These are phyloP conservation scores for Synchiropus splendidus DNA, from an alignment of 2,113 vertebrate species.

Conservation along the genomic window DNA sequence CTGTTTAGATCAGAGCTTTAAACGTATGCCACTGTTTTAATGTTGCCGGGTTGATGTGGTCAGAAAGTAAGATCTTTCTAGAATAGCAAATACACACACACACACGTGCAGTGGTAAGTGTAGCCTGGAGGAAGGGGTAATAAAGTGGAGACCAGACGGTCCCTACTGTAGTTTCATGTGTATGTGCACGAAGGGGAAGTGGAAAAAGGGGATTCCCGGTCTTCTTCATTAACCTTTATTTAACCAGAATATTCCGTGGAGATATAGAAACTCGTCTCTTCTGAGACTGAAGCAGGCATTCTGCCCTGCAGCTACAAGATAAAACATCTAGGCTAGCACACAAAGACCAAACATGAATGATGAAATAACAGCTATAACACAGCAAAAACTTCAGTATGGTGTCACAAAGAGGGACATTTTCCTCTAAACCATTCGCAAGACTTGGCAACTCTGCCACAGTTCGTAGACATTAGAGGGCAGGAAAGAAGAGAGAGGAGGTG, in stretches of 20 bases:
- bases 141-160: conserved; percentile 48
- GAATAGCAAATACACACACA: too few species aligned
- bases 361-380: conserved; percentile 8
- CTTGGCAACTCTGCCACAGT: too few species aligned
- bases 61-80: neutral
- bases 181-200: conserved; percentile 15
- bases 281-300: conserved; percentile 31
- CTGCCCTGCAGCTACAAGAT: conserved; percentile 49
- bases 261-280: conserved; percentile 34
- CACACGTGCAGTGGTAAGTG: conserved; percentile 1
- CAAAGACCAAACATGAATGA: conserved; percentile 5
- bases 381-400: conserved; percentile 43
- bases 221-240: conserved; percentile 54
- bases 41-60: neutral
- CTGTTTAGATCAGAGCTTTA: conserved; percentile 17
- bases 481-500: too few species aligned
- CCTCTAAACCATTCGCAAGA: too few species aligned
- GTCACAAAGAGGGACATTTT: conserved; percentile 16
- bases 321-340: conserved; percentile 20
- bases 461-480: too few species aligned
- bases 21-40: neutral
- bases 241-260: conserved; percentile 52
- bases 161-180: conserved; percentile 46
- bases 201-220: conserved; percentile 27
- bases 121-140: conserved; percentile 49